Percentiles rank a stretch among this genome's conserved stretches.
Conservation (phyloP, 2,797 vertebrate genomes). For the Pangasius djambal region DNA sequence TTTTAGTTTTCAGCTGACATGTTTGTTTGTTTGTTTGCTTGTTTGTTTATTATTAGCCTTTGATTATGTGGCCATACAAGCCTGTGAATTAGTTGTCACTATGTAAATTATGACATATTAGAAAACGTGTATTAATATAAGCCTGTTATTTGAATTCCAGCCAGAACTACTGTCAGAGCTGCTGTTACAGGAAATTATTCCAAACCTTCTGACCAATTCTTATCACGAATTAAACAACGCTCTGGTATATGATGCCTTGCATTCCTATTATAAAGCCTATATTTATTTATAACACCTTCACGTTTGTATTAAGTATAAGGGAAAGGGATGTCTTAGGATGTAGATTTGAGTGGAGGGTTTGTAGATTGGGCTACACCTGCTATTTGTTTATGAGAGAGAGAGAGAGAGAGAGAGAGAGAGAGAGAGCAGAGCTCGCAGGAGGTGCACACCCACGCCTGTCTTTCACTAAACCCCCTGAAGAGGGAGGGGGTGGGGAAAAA, state of each 20-base stretch:
- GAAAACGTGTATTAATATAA: too few relatives aligned
- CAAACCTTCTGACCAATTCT: background rate
- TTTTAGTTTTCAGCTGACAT: too few relatives aligned
- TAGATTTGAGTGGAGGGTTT: background rate
- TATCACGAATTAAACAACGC: background rate
- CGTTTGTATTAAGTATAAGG: background rate
- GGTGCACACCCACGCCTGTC: constrained; percentile 43
- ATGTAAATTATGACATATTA: background rate
- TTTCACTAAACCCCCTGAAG: constrained; percentile 44
- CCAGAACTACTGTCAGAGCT: background rate
- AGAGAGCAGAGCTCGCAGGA: constrained; percentile 10
- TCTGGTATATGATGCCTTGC: background rate
- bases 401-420: background rate
- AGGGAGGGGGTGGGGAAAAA: constrained; percentile 20
- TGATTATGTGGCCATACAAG: background rate
- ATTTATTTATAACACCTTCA: background rate
- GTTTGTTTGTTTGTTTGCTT: background rate
- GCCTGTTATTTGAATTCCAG: too few relatives aligned
- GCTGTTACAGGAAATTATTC: background rate
- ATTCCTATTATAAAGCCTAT: background rate
- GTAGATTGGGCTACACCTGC: background rate
- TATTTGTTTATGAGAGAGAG: background rate
- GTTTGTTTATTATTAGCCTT: background rate
- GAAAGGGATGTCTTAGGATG: background rate
- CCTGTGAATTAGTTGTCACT: background rate